Percentiles rank a stretch among this genome's conserved stretches.
phyloP scores from a whole-genome alignment of 2,113 vertebrate genomes.

The Rallus limicola region DNA sequence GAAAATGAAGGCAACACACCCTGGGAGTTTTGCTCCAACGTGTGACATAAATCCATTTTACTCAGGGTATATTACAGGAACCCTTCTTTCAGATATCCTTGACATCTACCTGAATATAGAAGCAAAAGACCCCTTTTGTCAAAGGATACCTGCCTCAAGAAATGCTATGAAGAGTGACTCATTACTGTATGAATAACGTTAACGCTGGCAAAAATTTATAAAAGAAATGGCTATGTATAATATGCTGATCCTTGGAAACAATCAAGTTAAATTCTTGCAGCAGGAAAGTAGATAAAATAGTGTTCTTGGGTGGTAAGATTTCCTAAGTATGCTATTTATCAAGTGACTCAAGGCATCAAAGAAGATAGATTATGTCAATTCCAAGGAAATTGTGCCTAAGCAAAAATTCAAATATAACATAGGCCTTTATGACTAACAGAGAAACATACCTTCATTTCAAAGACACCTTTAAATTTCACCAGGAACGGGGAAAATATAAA shows the following conservation, averaged over 20 bases:
- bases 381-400: neutral
- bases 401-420: neutral
- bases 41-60: neutral
- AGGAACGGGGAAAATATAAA: neutral
- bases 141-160: neutral
- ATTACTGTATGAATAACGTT: neutral
- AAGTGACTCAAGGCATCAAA: neutral
- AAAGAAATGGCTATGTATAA: neutral
- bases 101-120: neutral
- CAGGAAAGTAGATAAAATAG: neutral
- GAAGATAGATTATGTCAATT: neutral
- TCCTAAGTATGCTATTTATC: neutral
- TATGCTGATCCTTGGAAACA: neutral
- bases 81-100: neutral
- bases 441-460: neutral
- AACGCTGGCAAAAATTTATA: neutral
- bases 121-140: neutral
- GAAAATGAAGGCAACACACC: neutral
- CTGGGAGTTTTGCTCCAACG: fast-evolving
- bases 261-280: neutral
- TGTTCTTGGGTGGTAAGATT: neutral
- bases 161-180: neutral
- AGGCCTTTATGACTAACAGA: neutral
- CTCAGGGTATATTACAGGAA: neutral
- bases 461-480: neutral